A percentile compares a stretch with the other conserved stretches of the same genome.
phyloP scores from a whole-genome alignment of 2,888 invertebrate genomes.

The Dryomyza anilis region DNA sequence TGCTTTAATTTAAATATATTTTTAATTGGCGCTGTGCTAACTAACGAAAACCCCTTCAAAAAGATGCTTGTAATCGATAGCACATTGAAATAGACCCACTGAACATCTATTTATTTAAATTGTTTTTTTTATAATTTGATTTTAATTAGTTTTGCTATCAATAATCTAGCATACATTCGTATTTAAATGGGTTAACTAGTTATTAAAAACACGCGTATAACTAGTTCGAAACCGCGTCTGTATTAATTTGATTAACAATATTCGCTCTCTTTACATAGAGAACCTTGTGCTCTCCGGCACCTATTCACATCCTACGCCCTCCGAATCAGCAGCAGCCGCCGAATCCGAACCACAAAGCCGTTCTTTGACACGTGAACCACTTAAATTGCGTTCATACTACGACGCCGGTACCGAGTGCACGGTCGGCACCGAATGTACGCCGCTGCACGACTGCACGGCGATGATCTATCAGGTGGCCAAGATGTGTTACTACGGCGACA shows the following conservation, averaged over 20 bases:
- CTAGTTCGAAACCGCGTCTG: not conserved
- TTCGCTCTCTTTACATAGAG: conserved; percentile 29
- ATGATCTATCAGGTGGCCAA: conserved; percentile 60
- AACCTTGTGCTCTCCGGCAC: conserved; percentile 35
- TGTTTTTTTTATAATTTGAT: too few species aligned
- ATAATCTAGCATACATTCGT: too few species aligned
- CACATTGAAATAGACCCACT: too few species aligned
- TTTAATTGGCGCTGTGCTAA: too few species aligned
- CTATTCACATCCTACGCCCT: conserved; percentile 20
- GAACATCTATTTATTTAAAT: too few species aligned
- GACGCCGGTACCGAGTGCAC: conserved; percentile 50
- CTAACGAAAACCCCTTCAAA: too few species aligned
- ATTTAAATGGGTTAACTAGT: too few species aligned
- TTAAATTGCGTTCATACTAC: conserved; percentile 46
- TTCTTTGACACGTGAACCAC: conserved; percentile 34
- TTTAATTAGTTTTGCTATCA: too few species aligned
- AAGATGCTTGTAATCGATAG: too few species aligned
- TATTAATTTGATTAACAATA: not conserved
- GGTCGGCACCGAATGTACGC: conserved; percentile 57
- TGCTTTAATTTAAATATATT: too few species aligned
- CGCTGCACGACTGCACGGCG: conserved; percentile 58
- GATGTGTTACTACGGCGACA: conserved; percentile 60
- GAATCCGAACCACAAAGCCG: conserved; percentile 35
- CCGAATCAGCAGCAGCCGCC: conserved; percentile 25
- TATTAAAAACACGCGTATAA: not conserved